Conservation (phyloP, 2,797 vertebrate species). For the Amblyraja radiata region DNA sequence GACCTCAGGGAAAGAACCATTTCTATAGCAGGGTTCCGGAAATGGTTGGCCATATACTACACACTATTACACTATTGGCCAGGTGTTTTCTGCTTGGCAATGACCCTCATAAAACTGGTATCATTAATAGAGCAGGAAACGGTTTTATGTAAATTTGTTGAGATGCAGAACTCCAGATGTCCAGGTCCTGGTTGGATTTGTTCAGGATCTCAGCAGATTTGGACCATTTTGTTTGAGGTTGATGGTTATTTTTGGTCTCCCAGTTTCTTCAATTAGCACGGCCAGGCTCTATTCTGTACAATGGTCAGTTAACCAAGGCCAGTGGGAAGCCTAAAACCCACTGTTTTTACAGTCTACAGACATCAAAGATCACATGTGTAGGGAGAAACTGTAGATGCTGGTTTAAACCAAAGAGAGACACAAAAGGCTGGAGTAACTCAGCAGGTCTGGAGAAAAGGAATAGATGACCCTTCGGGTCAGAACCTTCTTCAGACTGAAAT, state of each 20-base stretch:
- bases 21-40: neutral
- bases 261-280: neutral
- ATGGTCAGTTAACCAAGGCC: neutral
- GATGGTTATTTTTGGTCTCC: neutral
- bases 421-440: too few relatives aligned
- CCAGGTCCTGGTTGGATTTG: neutral
- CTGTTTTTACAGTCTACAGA: neutral
- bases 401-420: too few relatives aligned
- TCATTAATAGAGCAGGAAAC: neutral
- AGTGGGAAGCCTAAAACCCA: neutral
- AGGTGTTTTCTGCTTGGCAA: neutral
- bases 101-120: neutral
- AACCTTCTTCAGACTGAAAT: too few relatives aligned
- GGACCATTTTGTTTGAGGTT: neutral
- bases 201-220: neutral
- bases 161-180: neutral
- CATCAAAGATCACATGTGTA: neutral
- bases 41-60: neutral
- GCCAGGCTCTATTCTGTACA: neutral
- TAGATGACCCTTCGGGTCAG: too few relatives aligned
- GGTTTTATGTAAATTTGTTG: too few relatives aligned
- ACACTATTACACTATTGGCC: neutral
- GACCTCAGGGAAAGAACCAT: neutral
- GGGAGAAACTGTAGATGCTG: neutral
- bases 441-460: too few relatives aligned